These are phyloP conservation scores for Calliphora vicina DNA, from an alignment of 1,140 invertebrate species.

Conservation along the genomic window DNA sequence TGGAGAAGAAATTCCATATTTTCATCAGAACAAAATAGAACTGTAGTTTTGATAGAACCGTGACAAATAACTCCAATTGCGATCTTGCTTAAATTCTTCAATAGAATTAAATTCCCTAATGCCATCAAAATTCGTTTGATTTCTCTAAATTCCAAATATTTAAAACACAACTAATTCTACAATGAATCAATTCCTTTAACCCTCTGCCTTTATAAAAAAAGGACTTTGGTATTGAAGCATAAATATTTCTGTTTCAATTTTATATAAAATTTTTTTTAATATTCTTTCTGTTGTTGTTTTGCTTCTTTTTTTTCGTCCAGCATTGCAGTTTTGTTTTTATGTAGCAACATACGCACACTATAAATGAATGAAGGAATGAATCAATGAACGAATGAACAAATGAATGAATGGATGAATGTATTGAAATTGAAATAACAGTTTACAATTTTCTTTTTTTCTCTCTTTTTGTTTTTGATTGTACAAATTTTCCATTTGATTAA, in stretches of 20 bases:
- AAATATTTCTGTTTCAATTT: slow-evolving; percentile 11
- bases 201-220: not conserved
- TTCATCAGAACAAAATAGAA: too few species aligned
- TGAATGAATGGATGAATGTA: slow-evolving; percentile 1
- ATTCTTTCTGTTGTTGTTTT: not conserved
- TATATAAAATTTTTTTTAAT: not conserved
- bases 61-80: too few species aligned
- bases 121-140: too few species aligned
- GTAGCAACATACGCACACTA: not conserved
- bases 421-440: slow-evolving; percentile 31
- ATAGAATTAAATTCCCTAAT: too few species aligned
- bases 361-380: not conserved
- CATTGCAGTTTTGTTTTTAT: slow-evolving; percentile 14
- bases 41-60: too few species aligned
- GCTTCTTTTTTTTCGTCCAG: not conserved
- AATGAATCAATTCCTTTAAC: not conserved
- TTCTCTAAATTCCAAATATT: too few species aligned
- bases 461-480: slow-evolving; percentile 54
- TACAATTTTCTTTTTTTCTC: slow-evolving; percentile 45
- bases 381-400: not conserved
- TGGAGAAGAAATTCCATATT: too few species aligned
- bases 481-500: slow-evolving; percentile 61
- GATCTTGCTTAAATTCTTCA: too few species aligned
- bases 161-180: too few species aligned
- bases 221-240: not conserved